A percentile compares a stretch with the other conserved stretches of the same genome.
Conservation (phyloP, 1,140 invertebrate genomes). For the Drosophila nasuta region DNA sequence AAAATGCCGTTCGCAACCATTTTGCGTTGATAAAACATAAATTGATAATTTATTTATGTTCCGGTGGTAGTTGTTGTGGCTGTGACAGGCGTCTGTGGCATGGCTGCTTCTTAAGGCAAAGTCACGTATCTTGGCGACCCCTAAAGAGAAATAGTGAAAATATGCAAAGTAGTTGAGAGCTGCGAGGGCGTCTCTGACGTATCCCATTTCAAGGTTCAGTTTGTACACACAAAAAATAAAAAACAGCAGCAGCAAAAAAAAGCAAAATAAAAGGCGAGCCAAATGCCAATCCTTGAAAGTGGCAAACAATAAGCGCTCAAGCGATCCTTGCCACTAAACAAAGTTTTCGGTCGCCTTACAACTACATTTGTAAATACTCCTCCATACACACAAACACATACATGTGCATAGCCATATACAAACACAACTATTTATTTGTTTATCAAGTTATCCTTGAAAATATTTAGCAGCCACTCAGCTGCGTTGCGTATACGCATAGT, state of each 20-base stretch:
- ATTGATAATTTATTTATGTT: slow-evolving; percentile 60
- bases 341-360: slow-evolving; percentile 61
- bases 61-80: background rate
- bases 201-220: slow-evolving; percentile 74
- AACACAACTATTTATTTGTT: slow-evolving; percentile 57
- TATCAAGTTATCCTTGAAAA: slow-evolving; percentile 77
- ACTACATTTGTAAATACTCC: slow-evolving; percentile 7
- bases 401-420: background rate
- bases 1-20: slow-evolving; percentile 13
- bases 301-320: slow-evolving; percentile 67
- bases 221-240: slow-evolving; percentile 6
- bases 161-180: slow-evolving; percentile 70
- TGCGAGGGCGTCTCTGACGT: slow-evolving; percentile 50
- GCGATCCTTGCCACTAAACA: slow-evolving; percentile 51
- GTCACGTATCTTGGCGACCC: slow-evolving; percentile 69
- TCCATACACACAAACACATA: slow-evolving; percentile 5
- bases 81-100: background rate
- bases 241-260: slow-evolving; percentile 23
- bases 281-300: slow-evolving; percentile 54
- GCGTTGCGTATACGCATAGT: slow-evolving; percentile 76
- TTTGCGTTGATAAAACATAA: slow-evolving; percentile 41
- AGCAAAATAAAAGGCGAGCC: slow-evolving; percentile 44
- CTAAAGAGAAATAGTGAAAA: slow-evolving; percentile 77
- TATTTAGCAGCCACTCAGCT: slow-evolving; percentile 75
- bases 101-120: slow-evolving; percentile 35